Conservation (phyloP, 2,888 invertebrate species). For the Caenorhabditis sp. region DNA sequence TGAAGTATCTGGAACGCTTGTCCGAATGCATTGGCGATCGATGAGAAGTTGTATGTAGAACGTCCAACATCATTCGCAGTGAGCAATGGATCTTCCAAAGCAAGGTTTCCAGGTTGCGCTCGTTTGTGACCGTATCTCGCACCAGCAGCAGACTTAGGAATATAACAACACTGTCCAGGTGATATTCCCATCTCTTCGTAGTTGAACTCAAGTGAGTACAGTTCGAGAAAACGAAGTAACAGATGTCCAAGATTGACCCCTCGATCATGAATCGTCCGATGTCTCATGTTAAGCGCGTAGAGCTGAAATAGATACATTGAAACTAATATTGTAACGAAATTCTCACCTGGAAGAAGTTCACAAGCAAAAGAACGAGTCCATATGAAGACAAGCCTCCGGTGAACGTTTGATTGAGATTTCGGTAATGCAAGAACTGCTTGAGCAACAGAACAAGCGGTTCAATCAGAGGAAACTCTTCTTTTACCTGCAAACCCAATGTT, state of each 20-base stretch:
- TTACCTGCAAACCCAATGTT: conserved; percentile 61
- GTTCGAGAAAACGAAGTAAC: conserved; percentile 83
- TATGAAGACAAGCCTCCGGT: conserved; percentile 99
- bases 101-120: conserved; percentile 89
- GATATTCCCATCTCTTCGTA: conserved; percentile 89
- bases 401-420: conserved; percentile 99
- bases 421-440: conserved; percentile 97
- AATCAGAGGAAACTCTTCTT: conserved; percentile 89
- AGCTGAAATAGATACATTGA: conserved; percentile 41
- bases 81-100: conserved; percentile 97
- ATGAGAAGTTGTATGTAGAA: conserved; percentile 95
- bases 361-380: conserved; percentile 97
- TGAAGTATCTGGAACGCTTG: conserved; percentile 89
- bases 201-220: conserved; percentile 88
- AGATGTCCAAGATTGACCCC: conserved; percentile 89
- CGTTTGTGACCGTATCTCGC: conserved; percentile 83
- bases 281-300: conserved; percentile 63
- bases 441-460: conserved; percentile 96
- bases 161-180: conserved; percentile 63
- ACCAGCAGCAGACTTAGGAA: conserved; percentile 41
- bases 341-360: conserved; percentile 88
- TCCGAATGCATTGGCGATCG: conserved; percentile 95
- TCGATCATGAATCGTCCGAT: conserved; percentile 55
- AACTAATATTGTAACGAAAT: neutral
- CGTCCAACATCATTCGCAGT: conserved; percentile 96